Percentiles rank a stretch among this genome's conserved stretches.
Evolutionary conservation across 2,888 invertebrate species (phyloP).

Genomic region (Lathronympha strigana): DNA sequence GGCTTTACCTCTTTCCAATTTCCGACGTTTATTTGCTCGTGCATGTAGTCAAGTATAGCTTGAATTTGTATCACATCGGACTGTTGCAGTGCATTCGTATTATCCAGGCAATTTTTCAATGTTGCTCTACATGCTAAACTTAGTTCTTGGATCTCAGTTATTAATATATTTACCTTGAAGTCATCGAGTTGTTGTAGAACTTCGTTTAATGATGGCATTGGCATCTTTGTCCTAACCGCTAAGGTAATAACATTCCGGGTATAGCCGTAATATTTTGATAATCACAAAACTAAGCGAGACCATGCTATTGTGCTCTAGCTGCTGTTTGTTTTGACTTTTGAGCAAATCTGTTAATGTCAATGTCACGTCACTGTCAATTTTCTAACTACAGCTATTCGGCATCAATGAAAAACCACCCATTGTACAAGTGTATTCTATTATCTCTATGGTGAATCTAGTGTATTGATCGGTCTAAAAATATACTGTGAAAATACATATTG

Average conservation of each 20-base stretch:
- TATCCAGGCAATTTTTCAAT: conserved; percentile 57
- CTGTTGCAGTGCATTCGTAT: conserved; percentile 53
- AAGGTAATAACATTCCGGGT: background rate
- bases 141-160: conserved; percentile 66
- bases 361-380: background rate
- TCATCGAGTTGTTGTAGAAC: conserved; percentile 58
- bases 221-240: background rate
- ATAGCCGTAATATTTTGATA: background rate
- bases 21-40: conserved; percentile 91
- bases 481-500: background rate
- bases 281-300: background rate
- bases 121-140: conserved; percentile 65
- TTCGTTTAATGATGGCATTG: conserved; percentile 49
- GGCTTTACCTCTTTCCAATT: conserved; percentile 92
- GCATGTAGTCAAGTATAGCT: conserved; percentile 79
- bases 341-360: background rate
- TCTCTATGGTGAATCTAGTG: background rate
- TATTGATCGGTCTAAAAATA: background rate
- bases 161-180: conserved; percentile 57
- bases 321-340: background rate
- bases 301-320: background rate
- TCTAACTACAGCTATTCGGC: conserved; percentile 11
- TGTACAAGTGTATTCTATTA: background rate
- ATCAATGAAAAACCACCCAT: background rate
- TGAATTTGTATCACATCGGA: conserved; percentile 64